Conservation (phyloP, 2,113 vertebrate genomes). For the Puffinus mauretanicus region DNA sequence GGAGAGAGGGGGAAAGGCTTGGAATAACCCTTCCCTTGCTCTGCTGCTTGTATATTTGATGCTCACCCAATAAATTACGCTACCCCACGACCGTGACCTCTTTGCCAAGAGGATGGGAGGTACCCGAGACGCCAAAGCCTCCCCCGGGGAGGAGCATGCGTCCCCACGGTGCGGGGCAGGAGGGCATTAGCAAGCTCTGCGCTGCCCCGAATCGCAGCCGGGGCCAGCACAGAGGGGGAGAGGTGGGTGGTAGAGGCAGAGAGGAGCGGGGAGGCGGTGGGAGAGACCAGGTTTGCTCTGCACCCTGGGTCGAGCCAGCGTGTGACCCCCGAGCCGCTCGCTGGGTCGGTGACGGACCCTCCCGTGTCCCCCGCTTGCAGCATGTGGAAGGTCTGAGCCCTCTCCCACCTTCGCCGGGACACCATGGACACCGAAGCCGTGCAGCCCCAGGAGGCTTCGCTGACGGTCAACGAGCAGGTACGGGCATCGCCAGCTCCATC, state of each 20-base stretch:
- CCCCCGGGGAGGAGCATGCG: fast-evolving
- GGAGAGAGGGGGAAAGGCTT: not conserved
- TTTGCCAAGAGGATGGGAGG: not conserved
- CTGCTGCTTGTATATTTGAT: not conserved
- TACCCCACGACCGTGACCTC: fast-evolving
- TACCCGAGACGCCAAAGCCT: not conserved
- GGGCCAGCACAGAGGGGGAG: not conserved
- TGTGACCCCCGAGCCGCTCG: not conserved
- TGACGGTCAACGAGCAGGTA: slow-evolving; percentile 96
- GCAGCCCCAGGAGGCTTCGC: slow-evolving; percentile 79
- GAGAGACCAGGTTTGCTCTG: not conserved
- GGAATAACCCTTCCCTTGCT: not conserved
- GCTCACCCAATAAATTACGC: fast-evolving
- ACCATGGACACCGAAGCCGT: slow-evolving; percentile 86
- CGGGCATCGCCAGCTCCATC: fast-evolving
- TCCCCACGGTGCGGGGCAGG: not conserved
- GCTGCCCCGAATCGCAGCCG: fast-evolving
- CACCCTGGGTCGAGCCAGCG: fast-evolving
- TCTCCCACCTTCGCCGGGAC: not conserved
- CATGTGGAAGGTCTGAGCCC: slow-evolving; percentile 74
- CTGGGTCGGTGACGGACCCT: not conserved
- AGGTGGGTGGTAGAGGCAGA: not conserved
- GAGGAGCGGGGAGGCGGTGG: fast-evolving
- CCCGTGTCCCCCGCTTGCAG: slow-evolving; percentile 28
- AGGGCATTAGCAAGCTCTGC: no score